phyloP scores from a whole-genome alignment of 2,797 vertebrate species.

The Sebastes diploproa region DNA sequence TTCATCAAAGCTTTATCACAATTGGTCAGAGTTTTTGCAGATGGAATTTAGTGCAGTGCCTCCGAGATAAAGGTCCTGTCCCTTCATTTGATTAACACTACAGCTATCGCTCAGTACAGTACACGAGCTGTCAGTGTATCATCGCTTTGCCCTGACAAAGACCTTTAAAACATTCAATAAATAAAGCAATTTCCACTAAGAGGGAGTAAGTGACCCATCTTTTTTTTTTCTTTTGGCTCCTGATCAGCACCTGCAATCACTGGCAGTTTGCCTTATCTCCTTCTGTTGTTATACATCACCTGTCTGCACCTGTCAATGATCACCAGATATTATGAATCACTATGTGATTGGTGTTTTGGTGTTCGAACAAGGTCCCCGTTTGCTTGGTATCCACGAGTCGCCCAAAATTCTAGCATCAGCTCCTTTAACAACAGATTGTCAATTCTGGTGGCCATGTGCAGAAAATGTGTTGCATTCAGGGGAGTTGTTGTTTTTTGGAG shows the following conservation, averaged over 20 bases:
- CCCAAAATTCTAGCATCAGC: not conserved
- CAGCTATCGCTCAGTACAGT: not conserved
- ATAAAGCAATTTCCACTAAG: not conserved
- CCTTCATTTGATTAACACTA: not conserved
- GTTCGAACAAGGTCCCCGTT: not conserved
- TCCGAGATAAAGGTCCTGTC: not conserved
- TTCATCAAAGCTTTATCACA: not conserved
- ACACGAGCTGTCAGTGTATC: not conserved
- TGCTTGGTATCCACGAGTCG: not conserved
- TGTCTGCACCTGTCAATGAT: not conserved
- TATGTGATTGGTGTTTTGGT: not conserved
- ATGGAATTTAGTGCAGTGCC: not conserved
- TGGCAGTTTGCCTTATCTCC: conserved; percentile 3
- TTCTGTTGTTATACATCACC: not conserved
- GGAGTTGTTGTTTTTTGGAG: not conserved
- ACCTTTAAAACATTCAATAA: conserved; percentile 1
- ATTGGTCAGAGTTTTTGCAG: not conserved
- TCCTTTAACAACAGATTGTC: conserved; percentile 10
- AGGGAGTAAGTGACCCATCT: not conserved
- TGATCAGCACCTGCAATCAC: not conserved
- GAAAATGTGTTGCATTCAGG: not conserved
- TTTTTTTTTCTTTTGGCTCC: not conserved
- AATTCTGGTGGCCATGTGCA: not conserved
- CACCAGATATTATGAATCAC: not conserved
- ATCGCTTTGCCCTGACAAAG: not conserved